A percentile compares a stretch with the other conserved stretches of the same genome.
phyloP scores from a whole-genome alignment of 1,140 invertebrate genomes.

The Drosophila nannoptera region DNA sequence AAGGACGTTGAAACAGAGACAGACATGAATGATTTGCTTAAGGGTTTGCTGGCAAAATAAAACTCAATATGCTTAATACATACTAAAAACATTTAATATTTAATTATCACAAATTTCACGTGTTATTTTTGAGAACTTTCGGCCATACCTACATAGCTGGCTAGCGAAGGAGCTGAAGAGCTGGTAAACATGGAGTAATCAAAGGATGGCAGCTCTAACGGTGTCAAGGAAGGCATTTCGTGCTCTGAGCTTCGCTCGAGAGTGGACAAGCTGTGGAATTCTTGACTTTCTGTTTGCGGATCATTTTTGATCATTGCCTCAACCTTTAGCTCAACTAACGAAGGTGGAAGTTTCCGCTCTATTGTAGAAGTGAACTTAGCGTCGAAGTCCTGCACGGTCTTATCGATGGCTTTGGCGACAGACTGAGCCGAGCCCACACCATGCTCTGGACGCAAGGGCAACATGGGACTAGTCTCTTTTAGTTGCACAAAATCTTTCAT shows the following conservation, averaged over 20 bases:
- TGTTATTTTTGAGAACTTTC: slow-evolving; percentile 69
- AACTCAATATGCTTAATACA: slow-evolving; percentile 28
- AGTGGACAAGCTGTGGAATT: slow-evolving; percentile 2
- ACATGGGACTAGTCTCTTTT: slow-evolving; percentile 56
- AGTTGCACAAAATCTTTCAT: slow-evolving; percentile 68
- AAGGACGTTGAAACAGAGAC: slow-evolving; percentile 81
- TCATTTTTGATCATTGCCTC: slow-evolving; percentile 42
- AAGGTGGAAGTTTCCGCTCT: slow-evolving; percentile 12
- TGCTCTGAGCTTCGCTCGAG: slow-evolving; percentile 39
- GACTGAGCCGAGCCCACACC: slow-evolving; percentile 62
- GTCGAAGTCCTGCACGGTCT: slow-evolving; percentile 74
- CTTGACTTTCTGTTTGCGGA: slow-evolving; percentile 12
- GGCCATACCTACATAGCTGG: slow-evolving; percentile 55
- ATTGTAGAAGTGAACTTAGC: slow-evolving; percentile 61
- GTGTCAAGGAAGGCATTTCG: slow-evolving; percentile 63
- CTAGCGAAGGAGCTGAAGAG: slow-evolving; percentile 58
- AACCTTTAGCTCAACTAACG: slow-evolving; percentile 41
- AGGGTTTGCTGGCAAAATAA: slow-evolving; percentile 74
- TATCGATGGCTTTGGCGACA: slow-evolving; percentile 73
- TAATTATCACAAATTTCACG: slow-evolving; percentile 14
- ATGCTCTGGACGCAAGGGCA: slow-evolving; percentile 57
- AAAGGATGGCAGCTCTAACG: slow-evolving; percentile 69
- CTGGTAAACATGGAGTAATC: slow-evolving; percentile 65
- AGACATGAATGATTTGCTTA: slow-evolving; percentile 79
- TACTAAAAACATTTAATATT: slow-evolving; percentile 8